Conservation (phyloP, 2,888 invertebrate genomes). For the Cantharis flavilabris region DNA sequence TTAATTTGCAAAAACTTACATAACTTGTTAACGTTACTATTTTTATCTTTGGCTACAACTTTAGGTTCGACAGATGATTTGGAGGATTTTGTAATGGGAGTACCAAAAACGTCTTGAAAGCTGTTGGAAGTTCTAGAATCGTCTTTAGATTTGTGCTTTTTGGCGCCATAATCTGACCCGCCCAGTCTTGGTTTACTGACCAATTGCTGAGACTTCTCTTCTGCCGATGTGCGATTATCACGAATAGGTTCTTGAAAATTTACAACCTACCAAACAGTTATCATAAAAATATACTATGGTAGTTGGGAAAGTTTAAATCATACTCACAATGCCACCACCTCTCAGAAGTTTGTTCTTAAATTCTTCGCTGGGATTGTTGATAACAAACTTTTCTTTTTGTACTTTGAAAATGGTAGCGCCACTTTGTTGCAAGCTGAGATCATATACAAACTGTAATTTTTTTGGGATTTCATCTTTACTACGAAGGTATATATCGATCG, state of each 20-base stretch:
- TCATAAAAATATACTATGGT: not conserved
- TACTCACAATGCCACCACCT: slow-evolving; percentile 74
- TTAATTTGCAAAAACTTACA: slow-evolving; percentile 14
- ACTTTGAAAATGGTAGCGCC: slow-evolving; percentile 73
- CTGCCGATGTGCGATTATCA: slow-evolving; percentile 50
- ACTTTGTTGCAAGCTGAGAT: slow-evolving; percentile 78
- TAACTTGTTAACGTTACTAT: slow-evolving; percentile 31
- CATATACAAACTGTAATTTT: slow-evolving; percentile 82
- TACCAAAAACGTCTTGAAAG: slow-evolving; percentile 82
- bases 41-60: slow-evolving; percentile 34
- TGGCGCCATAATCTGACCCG: slow-evolving; percentile 52
- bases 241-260: slow-evolving; percentile 53
- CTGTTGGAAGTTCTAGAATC: slow-evolving; percentile 55
- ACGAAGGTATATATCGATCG: slow-evolving; percentile 86
- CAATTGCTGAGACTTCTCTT: slow-evolving; percentile 61
- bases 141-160: slow-evolving; percentile 53
- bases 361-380: slow-evolving; percentile 86
- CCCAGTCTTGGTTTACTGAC: slow-evolving; percentile 74
- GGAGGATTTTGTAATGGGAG: slow-evolving; percentile 77
- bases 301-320: not conserved
- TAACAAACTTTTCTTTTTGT: slow-evolving; percentile 81
- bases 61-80: slow-evolving; percentile 72
- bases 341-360: slow-evolving; percentile 85
- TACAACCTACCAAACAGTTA: slow-evolving; percentile 43
- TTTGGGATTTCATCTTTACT: slow-evolving; percentile 86